These are phyloP conservation scores for Xiphias gladius DNA, from an alignment of 2,113 vertebrate genomes.

Conservation along the genomic window DNA sequence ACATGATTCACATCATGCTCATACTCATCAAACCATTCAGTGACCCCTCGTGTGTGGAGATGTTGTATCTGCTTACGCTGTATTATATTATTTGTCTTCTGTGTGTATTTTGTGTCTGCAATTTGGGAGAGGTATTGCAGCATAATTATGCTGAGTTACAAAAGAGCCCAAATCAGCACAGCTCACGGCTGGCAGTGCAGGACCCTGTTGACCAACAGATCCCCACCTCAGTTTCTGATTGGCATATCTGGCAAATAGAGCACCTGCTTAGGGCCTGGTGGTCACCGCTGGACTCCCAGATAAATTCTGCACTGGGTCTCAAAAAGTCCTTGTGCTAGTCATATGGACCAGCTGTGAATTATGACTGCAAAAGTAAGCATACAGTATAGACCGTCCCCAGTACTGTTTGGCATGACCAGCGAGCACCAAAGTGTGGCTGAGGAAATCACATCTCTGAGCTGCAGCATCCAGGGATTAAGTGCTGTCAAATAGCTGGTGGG, in stretches of 20 bases:
- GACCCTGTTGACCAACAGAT: background rate
- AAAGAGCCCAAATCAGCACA: background rate
- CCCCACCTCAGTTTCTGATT: background rate
- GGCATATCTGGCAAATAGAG: background rate
- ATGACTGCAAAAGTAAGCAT: background rate
- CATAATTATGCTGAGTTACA: too few species aligned
- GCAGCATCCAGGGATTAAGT: constrained; percentile 50
- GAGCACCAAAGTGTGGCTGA: background rate
- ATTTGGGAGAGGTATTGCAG: too few species aligned
- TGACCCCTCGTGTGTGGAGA: background rate
- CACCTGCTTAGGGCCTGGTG: background rate
- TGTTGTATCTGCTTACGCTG: too few species aligned
- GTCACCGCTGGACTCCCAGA: background rate
- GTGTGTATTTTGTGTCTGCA: too few species aligned
- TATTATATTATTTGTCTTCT: too few species aligned
- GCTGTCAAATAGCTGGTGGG: constrained; percentile 25
- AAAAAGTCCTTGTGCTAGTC: background rate
- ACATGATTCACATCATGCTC: background rate
- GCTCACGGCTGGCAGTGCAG: background rate
- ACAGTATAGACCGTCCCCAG: background rate
- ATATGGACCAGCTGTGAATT: background rate
- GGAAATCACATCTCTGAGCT: constrained; percentile 1
- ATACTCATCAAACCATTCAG: background rate
- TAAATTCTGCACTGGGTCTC: background rate
- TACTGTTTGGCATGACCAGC: background rate